Percentiles rank a stretch among this genome's conserved stretches.
These are phyloP conservation scores for Myotis pilosus DNA, from an alignment of 2,797 vertebrate species.

Conservation along the genomic window DNA sequence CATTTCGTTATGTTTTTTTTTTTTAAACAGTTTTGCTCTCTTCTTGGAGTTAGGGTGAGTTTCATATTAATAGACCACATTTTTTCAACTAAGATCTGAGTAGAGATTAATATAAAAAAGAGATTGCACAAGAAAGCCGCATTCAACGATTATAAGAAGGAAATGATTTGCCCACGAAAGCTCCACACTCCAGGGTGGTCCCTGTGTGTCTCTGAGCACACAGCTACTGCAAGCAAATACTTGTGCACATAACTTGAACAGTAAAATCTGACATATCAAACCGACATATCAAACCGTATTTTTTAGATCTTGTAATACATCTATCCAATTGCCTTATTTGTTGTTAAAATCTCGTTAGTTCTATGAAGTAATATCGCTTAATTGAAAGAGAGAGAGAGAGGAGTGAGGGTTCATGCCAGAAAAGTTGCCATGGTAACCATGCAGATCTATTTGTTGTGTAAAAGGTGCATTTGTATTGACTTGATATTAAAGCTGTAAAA, in stretches of 20 bases:
- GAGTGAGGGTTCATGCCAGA: background rate
- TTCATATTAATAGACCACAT: background rate
- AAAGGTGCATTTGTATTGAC: background rate
- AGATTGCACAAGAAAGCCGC: background rate
- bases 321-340: background rate
- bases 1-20: background rate
- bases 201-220: background rate
- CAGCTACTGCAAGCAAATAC: too few relatives aligned
- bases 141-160: background rate
- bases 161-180: background rate
- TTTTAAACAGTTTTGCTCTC: background rate
- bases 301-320: background rate
- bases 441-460: background rate
- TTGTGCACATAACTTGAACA: fast-evolving
- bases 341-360: background rate
- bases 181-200: fast-evolving
- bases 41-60: background rate
- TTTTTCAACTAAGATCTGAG: background rate
- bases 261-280: too few relatives aligned
- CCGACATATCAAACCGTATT: too few relatives aligned
- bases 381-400: background rate
- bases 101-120: background rate
- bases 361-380: background rate
- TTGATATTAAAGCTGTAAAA: background rate
- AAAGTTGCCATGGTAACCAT: background rate